Percentiles rank a stretch among this genome's conserved stretches.
Evolutionary conservation across 2,113 vertebrate genomes (phyloP).

Genomic region (Pomatostomus ruficeps): DNA sequence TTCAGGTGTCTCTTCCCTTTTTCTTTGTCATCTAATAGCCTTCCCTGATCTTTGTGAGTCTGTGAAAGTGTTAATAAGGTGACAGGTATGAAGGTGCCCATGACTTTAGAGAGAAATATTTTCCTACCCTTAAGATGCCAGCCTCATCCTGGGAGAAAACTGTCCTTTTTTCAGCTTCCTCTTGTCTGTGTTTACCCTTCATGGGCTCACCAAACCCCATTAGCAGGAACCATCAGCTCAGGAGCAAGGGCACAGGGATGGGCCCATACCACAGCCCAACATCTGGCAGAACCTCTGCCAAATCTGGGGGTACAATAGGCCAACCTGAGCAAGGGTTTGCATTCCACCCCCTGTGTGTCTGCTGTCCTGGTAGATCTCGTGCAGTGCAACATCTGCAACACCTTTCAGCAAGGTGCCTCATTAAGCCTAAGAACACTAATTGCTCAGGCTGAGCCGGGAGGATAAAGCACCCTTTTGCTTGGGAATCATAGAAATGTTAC

Average conservation of each 20-base stretch:
- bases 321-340: not conserved
- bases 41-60: not conserved
- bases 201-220: not conserved
- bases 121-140: not conserved
- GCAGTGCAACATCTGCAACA: not conserved
- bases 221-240: not conserved
- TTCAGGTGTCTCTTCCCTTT: not conserved
- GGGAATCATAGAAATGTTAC: not conserved
- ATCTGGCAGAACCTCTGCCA: not conserved
- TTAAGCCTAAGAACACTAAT: not conserved
- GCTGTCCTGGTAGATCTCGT: not conserved
- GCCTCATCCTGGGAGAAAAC: not conserved
- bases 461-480: not conserved
- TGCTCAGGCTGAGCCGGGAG: not conserved
- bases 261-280: not conserved
- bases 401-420: not conserved
- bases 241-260: not conserved
- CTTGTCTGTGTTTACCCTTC: not conserved
- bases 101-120: not conserved
- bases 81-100: not conserved
- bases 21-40: not conserved
- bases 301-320: too few relatives aligned
- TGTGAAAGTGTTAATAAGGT: not conserved
- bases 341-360: not conserved
- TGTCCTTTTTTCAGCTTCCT: not conserved